phyloP scores from a whole-genome alignment of 2,888 invertebrate genomes.

The Leptopilina drosophilae region DNA sequence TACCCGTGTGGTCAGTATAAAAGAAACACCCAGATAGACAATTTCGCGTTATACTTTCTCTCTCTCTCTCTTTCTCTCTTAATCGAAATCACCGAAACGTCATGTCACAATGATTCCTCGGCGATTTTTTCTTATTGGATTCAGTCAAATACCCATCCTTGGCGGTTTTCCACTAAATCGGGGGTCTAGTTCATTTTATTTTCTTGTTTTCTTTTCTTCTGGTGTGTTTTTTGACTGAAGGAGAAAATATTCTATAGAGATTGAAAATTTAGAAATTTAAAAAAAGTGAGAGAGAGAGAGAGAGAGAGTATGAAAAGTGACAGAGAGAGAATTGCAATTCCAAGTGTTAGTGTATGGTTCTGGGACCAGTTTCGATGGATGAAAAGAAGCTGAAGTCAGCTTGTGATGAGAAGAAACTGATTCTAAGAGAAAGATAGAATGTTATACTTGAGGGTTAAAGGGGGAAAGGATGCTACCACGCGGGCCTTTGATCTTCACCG shows the following conservation, averaged over 20 bases:
- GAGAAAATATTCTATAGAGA: too few species aligned
- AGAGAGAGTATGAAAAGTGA: too few species aligned
- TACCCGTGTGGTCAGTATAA: conserved; percentile 20
- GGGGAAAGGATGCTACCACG: conserved; percentile 65
- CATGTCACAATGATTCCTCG: background rate
- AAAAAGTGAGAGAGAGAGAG: too few species aligned
- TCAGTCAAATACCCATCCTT: too few species aligned
- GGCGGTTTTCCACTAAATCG: too few species aligned
- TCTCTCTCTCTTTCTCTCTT: background rate
- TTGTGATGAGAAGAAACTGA: conserved; percentile 42
- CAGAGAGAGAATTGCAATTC: too few species aligned
- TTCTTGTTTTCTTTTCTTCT: too few species aligned
- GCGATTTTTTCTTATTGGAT: background rate
- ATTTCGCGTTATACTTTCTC: background rate
- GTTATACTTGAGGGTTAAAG: conserved; percentile 39
- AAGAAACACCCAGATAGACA: background rate
- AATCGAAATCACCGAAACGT: conserved; percentile 13
- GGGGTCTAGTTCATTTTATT: too few species aligned
- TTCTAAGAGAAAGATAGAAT: conserved; percentile 45
- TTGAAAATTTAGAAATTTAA: too few species aligned
- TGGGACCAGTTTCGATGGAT: conserved; percentile 44
- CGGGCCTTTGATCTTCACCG: conserved; percentile 76
- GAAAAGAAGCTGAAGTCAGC: conserved; percentile 43
- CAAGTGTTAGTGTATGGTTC: conserved; percentile 52
- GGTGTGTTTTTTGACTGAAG: too few species aligned